Base-by-base conservation (phyloP, 2,797 vertebrate species). In the Neosalanx taihuensis region DNA sequence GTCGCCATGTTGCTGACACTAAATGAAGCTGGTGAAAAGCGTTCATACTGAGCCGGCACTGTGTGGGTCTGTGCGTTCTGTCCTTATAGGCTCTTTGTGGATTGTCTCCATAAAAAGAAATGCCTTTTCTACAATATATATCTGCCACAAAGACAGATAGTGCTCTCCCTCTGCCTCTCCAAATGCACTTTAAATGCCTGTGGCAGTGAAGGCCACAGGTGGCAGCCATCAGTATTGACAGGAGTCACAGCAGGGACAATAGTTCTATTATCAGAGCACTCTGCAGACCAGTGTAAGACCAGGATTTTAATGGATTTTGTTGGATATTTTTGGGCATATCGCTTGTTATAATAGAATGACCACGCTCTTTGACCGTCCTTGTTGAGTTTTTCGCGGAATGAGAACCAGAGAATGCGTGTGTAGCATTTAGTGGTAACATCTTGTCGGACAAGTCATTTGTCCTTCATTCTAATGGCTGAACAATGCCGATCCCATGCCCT, bases 141-240 rank as follows among this genome's bases (percentile, higher is more conserved):
- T 78, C 80, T 88, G 88, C 88, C 89, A 89, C 63, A 69, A 82
- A 89, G 87, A 89, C 80, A 79, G 81, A 89, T 88, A 79, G 79
- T 78, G 57, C 76, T 81, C 76, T 60, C 60, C 68, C 72, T 64
- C 75, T 58, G 72, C 68, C 67, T 70, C 67, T 70, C 67, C 73
- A 82, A 76, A 84, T 71, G 17, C 70, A 77, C 79, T 78, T 86
- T 79, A 88, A 85, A 83, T 71, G 81, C 73, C 79, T 72, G 71
- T 33, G 74, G 75, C 67, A 82, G 77, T 76, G 69, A 75, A 76
- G 72, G 79, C 82, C 81, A 82, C 83, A 85, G 83, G 78, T 88
- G 81, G 72, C 71, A 77, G 75, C 72, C 72, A 64, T 64, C 9
- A 9, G 69, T 57, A 53, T 35, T 72, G 83, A 84, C 80, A 85